Percentiles rank a stretch among this genome's conserved stretches.
Conservation (phyloP, 64 coral and sea anemone species). For the Montipora foliosa region DNA sequence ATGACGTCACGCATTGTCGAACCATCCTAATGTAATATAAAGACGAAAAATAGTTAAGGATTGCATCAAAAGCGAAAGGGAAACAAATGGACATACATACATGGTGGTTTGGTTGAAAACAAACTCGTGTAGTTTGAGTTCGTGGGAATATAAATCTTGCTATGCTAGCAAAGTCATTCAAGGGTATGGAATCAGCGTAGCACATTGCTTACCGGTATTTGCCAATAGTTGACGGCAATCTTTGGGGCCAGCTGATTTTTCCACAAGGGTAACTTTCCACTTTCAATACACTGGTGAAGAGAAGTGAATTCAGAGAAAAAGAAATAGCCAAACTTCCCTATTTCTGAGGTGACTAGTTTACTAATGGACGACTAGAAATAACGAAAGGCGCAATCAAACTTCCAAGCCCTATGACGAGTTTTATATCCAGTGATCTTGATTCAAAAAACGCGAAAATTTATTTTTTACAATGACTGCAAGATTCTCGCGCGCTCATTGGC, state of each 20-base stretch:
- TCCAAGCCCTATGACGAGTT: too few species aligned
- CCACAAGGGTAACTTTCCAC: constrained; percentile 85
- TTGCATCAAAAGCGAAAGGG: background rate
- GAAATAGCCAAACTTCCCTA: background rate
- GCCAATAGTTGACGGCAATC: constrained; percentile 98
- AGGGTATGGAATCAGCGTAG: too few species aligned
- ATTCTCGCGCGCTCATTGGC: too few species aligned
- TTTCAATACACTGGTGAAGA: constrained; percentile 79
- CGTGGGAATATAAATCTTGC: too few species aligned
- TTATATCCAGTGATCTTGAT: too few species aligned
- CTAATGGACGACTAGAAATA: background rate
- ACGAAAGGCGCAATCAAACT: too few species aligned
- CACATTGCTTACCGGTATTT: constrained; percentile 75
- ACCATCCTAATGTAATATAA: constrained; percentile 60
- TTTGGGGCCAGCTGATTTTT: constrained; percentile 68
- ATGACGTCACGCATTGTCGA: constrained; percentile 96
- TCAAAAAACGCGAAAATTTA: too few species aligned
- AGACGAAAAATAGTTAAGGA: background rate
- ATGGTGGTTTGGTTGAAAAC: too few species aligned
- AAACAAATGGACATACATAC: background rate
- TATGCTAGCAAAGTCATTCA: too few species aligned
- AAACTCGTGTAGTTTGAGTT: too few species aligned
- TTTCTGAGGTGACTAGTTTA: background rate
- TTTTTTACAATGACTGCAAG: too few species aligned
- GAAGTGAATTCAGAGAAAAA: background rate